Evolutionary conservation across 2,113 vertebrate genomes (phyloP).

Genomic region (Gnathonemus echidnorhynchus): DNA sequence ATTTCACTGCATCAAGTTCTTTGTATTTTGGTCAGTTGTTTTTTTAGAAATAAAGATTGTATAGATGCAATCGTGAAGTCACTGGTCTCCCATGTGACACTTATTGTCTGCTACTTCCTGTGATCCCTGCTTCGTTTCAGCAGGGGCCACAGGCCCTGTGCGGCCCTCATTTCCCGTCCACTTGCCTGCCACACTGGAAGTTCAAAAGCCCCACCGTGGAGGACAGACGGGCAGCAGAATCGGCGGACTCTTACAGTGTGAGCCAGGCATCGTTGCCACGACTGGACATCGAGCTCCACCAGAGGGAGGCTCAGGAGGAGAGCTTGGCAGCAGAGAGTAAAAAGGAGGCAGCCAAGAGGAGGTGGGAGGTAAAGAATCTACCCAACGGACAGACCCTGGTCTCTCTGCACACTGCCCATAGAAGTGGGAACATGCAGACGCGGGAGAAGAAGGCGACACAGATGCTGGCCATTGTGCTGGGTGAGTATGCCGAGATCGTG

Average conservation of each 20-base stretch:
- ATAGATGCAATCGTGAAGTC: not conserved
- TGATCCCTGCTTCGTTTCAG: not conserved
- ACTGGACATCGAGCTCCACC: conserved; percentile 51
- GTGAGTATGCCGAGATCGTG: conserved; percentile 59
- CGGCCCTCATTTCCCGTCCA: conserved; percentile 46
- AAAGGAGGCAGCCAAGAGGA: conserved; percentile 44
- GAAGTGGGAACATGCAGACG: conserved; percentile 74
- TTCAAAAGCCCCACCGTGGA: conserved; percentile 54
- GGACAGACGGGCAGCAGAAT: conserved; percentile 57
- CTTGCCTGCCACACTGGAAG: conserved; percentile 54
- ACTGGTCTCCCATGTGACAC: not conserved
- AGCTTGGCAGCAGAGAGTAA: conserved; percentile 18
- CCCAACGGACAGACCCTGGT: conserved; percentile 69
- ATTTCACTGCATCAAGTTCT: conserved; percentile 13
- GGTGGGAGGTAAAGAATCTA: conserved; percentile 71
- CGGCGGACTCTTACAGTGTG: conserved; percentile 74
- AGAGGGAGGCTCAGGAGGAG: not conserved
- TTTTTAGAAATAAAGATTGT: not conserved
- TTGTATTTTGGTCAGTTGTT: not conserved
- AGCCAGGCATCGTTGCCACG: conserved; percentile 70
- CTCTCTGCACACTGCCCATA: conserved; percentile 56
- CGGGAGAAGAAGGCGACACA: conserved; percentile 92
- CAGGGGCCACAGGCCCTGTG: conserved; percentile 16
- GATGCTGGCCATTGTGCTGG: conserved; percentile 88
- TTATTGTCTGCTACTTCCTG: not conserved